Evolutionary conservation across 1,140 invertebrate species (phyloP), one percentile per base, ranked within the genome.

Genomic region (Palaemon carinicauda): DNA sequence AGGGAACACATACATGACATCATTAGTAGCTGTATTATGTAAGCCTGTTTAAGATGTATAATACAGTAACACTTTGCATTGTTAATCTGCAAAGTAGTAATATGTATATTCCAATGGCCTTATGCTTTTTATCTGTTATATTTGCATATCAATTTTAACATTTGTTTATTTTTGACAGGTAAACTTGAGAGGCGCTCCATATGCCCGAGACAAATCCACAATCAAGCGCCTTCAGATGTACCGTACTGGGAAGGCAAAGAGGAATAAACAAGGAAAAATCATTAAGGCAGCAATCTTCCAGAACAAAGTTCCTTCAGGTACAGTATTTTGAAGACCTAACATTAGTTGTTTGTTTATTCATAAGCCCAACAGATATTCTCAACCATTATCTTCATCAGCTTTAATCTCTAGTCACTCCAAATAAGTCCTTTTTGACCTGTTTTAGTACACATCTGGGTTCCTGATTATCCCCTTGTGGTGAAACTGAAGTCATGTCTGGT

Each of bases 151-250:
- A 15, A 19, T 52, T 3, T 24, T 31, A 17, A 24, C 27, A 65
- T 21, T 74, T 29, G 9, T 50, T 82, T 33, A 24, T 41, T 54
- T 33, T 27, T 77, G 10, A 19, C 54, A 86, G 84, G 84, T 86
- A 90, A 94, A 94, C 1, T 91, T 97, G n/a, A 95, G 96, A 93
- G 96, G 96, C 51, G 96, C 97, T 1, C 94, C 95, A 0, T 96
- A 96, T 90, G 94, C 95, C 51, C 93, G 98, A 88, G 96, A 97
- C 12, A 97, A 96, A 92, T 94, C 95, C 3, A 99, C 98, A 0
- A 99, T 99, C 78, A 98, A 98, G 91, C 93, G 98, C 60, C 92
- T 99, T 56, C 96, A 98, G 91, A 99, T 99, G 97, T 99, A 99
- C 92, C 95, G 97, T 88, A 98, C 98, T 92, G 97, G 96, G 91